These are phyloP conservation scores for Forbesichthys agassizii DNA, from an alignment of 2,113 vertebrate genomes.

Conservation along the genomic window DNA sequence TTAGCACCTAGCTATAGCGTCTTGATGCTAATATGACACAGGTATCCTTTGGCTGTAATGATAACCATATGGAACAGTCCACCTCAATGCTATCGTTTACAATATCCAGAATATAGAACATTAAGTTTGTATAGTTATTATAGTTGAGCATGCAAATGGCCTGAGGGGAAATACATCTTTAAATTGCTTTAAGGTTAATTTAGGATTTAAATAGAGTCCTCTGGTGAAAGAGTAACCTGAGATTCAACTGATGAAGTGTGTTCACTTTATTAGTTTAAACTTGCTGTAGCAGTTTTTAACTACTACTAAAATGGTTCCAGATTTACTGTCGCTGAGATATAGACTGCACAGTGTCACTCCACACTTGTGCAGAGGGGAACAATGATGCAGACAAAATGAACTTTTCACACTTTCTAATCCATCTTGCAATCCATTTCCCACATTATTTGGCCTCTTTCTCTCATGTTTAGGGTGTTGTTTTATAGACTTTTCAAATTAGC, in stretches of 20 bases:
- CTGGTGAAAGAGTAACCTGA: background rate
- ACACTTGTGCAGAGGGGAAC: background rate
- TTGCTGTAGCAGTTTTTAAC: background rate
- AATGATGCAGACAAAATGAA: constrained; percentile 11
- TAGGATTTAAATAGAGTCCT: background rate
- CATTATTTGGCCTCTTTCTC: too few species aligned
- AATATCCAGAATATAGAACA: constrained; percentile 9
- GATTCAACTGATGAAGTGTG: background rate
- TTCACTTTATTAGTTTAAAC: background rate
- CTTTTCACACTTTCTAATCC: background rate
- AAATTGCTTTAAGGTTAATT: background rate
- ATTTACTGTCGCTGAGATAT: background rate
- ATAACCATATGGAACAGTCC: constrained; percentile 18
- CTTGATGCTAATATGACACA: background rate
- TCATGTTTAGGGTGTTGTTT: too few species aligned
- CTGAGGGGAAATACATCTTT: background rate
- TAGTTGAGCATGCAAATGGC: background rate
- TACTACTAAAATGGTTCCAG: background rate
- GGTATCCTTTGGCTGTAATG: constrained; percentile 6
- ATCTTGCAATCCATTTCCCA: constrained; percentile 6
- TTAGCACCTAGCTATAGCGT: background rate
- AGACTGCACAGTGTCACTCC: constrained; percentile 14
- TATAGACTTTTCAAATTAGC: too few species aligned
- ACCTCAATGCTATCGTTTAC: background rate
- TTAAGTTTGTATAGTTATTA: background rate